A percentile compares a stretch with the other conserved stretches of the same genome.
These are phyloP conservation scores for Gasteruption jaculator DNA, from an alignment of 2,888 invertebrate species.

Conservation along the genomic window DNA sequence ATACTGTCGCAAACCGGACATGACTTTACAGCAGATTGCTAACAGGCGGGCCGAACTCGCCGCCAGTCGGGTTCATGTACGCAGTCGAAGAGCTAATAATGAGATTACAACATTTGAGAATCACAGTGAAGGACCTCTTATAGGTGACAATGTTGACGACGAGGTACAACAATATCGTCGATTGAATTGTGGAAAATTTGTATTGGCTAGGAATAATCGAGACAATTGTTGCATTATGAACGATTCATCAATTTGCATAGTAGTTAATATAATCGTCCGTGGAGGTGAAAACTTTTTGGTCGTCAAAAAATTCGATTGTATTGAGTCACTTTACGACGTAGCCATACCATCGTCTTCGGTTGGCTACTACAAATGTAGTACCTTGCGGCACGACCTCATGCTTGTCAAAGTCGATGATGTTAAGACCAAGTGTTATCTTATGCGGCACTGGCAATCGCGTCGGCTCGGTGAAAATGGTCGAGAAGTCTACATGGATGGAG, in stretches of 20 bases:
- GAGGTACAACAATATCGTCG: neutral
- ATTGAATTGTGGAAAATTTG: too few species aligned
- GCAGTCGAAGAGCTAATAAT: neutral
- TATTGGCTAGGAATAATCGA: too few species aligned
- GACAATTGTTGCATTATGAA: too few species aligned
- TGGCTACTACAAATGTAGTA: conserved; percentile 9
- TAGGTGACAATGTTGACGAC: neutral
- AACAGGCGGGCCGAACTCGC: too few species aligned
- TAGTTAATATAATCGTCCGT: too few species aligned
- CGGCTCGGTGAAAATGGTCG: neutral
- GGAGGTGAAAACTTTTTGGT: too few species aligned
- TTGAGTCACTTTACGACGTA: conserved; percentile 4
- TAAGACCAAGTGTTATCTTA: conserved; percentile 5
- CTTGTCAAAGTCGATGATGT: conserved; percentile 8
- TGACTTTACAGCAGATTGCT: too few species aligned
- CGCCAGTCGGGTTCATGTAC: neutral
- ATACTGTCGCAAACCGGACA: too few species aligned
- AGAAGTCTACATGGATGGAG: neutral
- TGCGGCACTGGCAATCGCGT: conserved; percentile 5
- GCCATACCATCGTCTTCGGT: conserved; percentile 6
- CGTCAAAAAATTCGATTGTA: conserved; percentile 7
- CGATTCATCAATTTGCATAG: too few species aligned
- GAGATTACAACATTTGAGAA: conserved; percentile 1
- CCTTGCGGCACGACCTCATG: neutral
- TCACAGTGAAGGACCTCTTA: neutral